Evolutionary conservation across 2,113 vertebrate genomes (phyloP).

Genomic region (Aix galericulata): DNA sequence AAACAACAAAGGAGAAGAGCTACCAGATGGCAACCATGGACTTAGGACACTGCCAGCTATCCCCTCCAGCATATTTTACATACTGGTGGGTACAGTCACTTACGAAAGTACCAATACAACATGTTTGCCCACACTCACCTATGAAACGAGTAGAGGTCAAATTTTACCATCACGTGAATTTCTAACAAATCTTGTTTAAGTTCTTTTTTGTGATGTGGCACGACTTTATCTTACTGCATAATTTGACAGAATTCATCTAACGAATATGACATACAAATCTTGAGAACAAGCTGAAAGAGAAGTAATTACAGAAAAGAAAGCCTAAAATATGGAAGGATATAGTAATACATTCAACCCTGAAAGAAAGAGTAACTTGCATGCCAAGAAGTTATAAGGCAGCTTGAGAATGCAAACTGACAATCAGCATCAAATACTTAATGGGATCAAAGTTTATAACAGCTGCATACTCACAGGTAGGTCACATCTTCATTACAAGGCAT

Average conservation of each 20-base stretch:
- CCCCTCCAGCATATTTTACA: not conserved
- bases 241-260: not conserved
- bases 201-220: not conserved
- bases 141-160: not conserved
- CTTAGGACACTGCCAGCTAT: not conserved
- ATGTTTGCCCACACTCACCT: not conserved
- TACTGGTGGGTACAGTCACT: not conserved
- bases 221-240: not conserved
- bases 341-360: slow-evolving; percentile 10
- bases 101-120: not conserved
- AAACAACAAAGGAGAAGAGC: not conserved
- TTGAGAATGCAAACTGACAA: slow-evolving; percentile 32
- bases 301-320: slow-evolving; percentile 45
- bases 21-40: slow-evolving; percentile 29
- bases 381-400: slow-evolving; percentile 9
- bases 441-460: slow-evolving; percentile 21
- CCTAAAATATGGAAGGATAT: not conserved
- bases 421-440: slow-evolving; percentile 14
- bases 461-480: not conserved
- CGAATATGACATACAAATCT: slow-evolving; percentile 39
- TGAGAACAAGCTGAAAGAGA: not conserved
- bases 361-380: slow-evolving; percentile 40
- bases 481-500: slow-evolving; percentile 3
- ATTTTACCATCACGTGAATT: not conserved
- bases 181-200: not conserved